These are phyloP conservation scores for Eira barbara DNA, from an alignment of 2,113 vertebrate genomes.

Conservation along the genomic window DNA sequence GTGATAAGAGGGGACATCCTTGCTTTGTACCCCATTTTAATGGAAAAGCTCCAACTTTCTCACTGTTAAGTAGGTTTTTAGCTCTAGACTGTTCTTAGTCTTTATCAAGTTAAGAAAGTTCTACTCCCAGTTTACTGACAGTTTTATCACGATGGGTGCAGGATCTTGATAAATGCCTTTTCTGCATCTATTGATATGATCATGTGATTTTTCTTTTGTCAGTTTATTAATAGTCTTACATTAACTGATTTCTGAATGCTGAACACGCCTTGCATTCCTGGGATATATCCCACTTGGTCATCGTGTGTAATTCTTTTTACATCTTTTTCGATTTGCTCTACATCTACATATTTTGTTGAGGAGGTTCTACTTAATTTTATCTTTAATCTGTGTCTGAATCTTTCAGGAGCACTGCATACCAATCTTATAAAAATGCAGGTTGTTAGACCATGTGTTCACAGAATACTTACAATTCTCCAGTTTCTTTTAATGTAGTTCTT, in stretches of 20 bases:
- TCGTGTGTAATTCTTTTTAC: neutral
- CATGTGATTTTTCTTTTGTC: neutral
- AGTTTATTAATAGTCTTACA: neutral
- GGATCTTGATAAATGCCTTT: neutral
- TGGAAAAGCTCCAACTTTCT: neutral
- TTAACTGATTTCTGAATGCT: neutral
- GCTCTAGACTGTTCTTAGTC: neutral
- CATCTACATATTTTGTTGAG: neutral
- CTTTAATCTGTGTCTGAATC: neutral
- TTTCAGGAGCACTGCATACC: neutral
- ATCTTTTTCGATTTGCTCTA: neutral
- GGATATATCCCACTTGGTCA: neutral
- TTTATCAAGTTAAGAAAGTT: neutral
- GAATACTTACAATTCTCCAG: slow-evolving; percentile 96
- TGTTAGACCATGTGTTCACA: neutral
- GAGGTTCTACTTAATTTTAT: neutral
- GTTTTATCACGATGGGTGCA: neutral
- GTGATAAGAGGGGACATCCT: neutral
- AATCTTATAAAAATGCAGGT: neutral
- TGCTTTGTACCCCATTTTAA: neutral
- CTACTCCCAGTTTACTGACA: neutral
- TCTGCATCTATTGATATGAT: neutral
- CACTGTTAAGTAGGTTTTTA: neutral
- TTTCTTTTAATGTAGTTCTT: slow-evolving; percentile 99
- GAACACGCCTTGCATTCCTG: neutral